Conservation (phyloP, 2,113 vertebrate genomes). For the Mormoops blainvillei region DNA sequence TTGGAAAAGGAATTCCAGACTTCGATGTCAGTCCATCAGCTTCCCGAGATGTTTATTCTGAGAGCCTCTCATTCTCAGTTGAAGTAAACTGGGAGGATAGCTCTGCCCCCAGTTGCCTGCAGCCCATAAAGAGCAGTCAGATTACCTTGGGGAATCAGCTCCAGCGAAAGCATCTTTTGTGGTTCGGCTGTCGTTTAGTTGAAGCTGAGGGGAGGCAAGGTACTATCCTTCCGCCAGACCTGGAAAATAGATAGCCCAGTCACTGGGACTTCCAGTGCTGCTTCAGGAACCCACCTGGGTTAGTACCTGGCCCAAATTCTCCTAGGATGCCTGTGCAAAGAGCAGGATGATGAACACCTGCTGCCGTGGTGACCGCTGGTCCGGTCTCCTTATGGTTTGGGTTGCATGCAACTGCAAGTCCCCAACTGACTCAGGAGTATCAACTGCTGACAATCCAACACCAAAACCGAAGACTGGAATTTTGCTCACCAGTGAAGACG, state of each 20-base stretch:
- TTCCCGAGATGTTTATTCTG: background rate
- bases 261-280: background rate
- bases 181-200: background rate
- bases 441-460: background rate
- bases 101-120: background rate
- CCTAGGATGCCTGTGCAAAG: background rate
- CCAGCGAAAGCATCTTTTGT: background rate
- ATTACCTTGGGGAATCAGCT: background rate
- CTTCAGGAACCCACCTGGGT: background rate
- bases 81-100: background rate
- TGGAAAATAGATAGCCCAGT: background rate
- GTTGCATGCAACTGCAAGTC: background rate
- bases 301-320: background rate
- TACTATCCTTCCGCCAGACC: rapidly evolving
- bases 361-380: background rate
- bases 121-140: background rate
- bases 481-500: background rate
- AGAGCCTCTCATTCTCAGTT: background rate
- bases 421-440: background rate
- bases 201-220: background rate
- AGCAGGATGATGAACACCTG: background rate
- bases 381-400: background rate
- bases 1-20: background rate
- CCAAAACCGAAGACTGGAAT: background rate
- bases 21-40: background rate